Percentiles rank a stretch among this genome's conserved stretches.
Conservation (phyloP, 2,888 invertebrate genomes). For the Rugalucina vietnamica region DNA sequence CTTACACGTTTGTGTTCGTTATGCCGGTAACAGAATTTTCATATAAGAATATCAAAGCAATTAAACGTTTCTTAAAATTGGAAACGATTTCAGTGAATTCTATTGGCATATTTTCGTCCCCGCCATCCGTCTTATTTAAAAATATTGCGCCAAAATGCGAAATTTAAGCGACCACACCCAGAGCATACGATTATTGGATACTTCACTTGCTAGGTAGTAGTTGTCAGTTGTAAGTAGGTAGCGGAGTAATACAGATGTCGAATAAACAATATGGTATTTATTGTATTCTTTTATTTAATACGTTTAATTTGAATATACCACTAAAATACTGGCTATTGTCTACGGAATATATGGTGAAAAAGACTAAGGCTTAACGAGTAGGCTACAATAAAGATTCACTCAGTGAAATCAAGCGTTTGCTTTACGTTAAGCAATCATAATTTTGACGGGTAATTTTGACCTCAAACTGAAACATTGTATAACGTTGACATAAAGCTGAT, state of each 20-base stretch:
- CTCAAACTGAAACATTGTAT: neutral
- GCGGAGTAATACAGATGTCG: neutral
- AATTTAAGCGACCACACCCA: constrained; percentile 36
- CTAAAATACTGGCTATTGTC: too few species aligned
- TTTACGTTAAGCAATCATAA: neutral
- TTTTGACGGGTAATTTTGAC: neutral
- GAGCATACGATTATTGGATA: neutral
- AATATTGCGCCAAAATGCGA: neutral
- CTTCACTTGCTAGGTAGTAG: neutral
- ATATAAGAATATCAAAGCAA: neutral
- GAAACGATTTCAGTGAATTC: constrained; percentile 1
- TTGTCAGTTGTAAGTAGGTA: neutral
- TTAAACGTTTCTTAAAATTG: neutral
- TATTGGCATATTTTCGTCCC: neutral
- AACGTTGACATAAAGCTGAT: neutral
- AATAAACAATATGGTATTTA: neutral
- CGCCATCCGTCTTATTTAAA: neutral
- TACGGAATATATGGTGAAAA: too few species aligned
- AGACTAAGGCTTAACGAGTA: too few species aligned
- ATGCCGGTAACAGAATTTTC: constrained; percentile 33
- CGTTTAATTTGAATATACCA: neutral
- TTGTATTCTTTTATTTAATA: neutral
- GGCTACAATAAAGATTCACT: neutral
- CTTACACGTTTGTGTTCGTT: constrained; percentile 10
- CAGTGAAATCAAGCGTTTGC: neutral